Evolutionary conservation across 2,113 vertebrate species (phyloP).

Genomic region (Chiloscyllium plagiosum): DNA sequence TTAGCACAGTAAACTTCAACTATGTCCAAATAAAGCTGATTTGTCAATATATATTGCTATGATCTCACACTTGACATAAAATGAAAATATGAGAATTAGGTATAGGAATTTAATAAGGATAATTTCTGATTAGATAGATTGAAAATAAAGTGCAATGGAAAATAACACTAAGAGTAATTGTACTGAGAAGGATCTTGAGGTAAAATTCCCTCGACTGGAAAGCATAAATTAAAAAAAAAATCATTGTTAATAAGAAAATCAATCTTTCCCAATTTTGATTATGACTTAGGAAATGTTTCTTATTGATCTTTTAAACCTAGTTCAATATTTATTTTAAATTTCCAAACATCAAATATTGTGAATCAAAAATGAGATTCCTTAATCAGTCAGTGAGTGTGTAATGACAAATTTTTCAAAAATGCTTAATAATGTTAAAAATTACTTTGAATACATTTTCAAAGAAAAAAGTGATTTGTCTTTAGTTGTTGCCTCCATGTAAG

Average conservation of each 20-base stretch:
- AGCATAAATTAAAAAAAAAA: neutral
- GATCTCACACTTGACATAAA: neutral
- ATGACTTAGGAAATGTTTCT: neutral
- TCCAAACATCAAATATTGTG: neutral
- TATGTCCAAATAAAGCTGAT: neutral
- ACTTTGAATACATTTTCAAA: neutral
- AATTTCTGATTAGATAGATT: neutral
- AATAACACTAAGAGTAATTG: neutral
- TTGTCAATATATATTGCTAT: neutral
- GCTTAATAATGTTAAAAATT: neutral
- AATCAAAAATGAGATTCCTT: neutral
- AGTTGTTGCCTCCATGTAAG: slow-evolving; percentile 14
- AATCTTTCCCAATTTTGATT: neutral
- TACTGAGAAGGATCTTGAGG: neutral
- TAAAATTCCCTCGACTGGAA: neutral
- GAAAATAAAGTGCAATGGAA: neutral
- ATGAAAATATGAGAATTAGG: neutral
- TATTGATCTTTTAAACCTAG: neutral
- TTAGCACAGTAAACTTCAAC: neutral
- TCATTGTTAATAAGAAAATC: neutral
- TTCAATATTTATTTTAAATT: neutral
- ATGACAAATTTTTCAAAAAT: neutral
- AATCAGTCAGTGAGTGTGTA: neutral
- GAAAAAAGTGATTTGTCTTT: neutral
- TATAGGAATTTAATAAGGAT: neutral